phyloP scores from a whole-genome alignment of 1,140 invertebrate genomes.

The Stegodyphus mimosarum region DNA sequence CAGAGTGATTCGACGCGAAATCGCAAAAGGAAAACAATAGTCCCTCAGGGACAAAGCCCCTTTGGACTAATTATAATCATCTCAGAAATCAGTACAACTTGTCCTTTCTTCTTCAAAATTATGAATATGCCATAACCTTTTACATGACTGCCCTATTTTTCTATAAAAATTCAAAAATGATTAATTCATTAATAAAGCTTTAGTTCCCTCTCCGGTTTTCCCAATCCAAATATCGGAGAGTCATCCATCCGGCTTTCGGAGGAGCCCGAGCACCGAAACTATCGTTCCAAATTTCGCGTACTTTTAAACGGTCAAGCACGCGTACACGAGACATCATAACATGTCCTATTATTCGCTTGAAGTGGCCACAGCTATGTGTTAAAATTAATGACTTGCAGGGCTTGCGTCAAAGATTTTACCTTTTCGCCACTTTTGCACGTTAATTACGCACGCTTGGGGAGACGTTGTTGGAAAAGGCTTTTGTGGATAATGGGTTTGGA shows the following conservation, averaged over 20 bases:
- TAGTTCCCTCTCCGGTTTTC: background rate
- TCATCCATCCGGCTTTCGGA: background rate
- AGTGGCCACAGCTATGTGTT: conserved; percentile 31
- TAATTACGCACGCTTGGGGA: conserved; percentile 45
- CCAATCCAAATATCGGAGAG: conserved; percentile 6
- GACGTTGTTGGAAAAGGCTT: conserved; percentile 10
- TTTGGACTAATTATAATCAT: too few relatives aligned
- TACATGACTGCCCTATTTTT: too few relatives aligned
- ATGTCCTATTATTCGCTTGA: conserved; percentile 40
- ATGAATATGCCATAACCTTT: too few relatives aligned
- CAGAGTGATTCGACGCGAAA: too few relatives aligned
- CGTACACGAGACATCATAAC: conserved; percentile 40
- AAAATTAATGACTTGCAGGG: conserved; percentile 47
- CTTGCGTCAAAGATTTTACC: conserved; percentile 2
- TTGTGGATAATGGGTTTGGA: conserved; percentile 47
- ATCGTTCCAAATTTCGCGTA: background rate
- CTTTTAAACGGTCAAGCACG: conserved; percentile 33
- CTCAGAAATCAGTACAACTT: too few relatives aligned
- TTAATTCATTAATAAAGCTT: conserved; percentile 31
- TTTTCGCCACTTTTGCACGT: conserved; percentile 50
- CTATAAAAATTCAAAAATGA: background rate
- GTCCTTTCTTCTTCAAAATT: too few relatives aligned
- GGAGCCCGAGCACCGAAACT: background rate
- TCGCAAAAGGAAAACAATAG: too few relatives aligned
- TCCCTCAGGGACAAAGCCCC: too few relatives aligned